Evolutionary conservation across 2,797 vertebrate species (phyloP).

Genomic region (Leptatherina wallacei): DNA sequence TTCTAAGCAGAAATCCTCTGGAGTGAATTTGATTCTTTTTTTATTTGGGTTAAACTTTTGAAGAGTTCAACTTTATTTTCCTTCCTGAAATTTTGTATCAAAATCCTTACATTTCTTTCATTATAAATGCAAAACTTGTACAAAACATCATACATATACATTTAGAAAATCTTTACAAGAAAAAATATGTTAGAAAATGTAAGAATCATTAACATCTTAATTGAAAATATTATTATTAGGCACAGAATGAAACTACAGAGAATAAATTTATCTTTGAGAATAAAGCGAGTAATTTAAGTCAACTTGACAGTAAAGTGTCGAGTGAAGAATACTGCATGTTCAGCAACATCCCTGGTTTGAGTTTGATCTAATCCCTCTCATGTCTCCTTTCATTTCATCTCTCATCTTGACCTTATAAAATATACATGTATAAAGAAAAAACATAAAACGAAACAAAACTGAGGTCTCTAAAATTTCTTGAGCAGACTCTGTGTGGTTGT

Average conservation of each 20-base stretch:
- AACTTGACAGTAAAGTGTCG: background rate
- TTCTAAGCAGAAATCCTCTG: slow-evolving; percentile 21
- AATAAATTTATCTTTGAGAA: background rate
- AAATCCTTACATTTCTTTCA: background rate
- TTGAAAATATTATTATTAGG: slow-evolving; percentile 6
- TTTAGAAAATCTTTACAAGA: slow-evolving; percentile 7
- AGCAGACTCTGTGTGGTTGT: background rate
- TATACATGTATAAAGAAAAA: background rate
- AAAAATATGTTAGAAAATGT: slow-evolving; percentile 1
- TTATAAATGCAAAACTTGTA: background rate
- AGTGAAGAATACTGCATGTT: background rate
- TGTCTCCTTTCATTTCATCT: background rate
- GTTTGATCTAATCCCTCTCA: background rate
- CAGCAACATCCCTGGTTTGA: background rate
- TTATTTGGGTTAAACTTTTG: slow-evolving; percentile 17
- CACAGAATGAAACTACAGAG: background rate
- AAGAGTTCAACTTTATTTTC: slow-evolving; percentile 7
- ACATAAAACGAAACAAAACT: too few relatives aligned
- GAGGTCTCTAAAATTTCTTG: background rate
- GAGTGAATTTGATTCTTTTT: background rate
- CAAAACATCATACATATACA: background rate
- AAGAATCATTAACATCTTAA: too few relatives aligned
- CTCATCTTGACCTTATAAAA: background rate
- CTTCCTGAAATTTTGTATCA: slow-evolving; percentile 8
- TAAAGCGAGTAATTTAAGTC: background rate